Base-by-base conservation (phyloP, 2,888 invertebrate species). In the Leucophenga montana region DNA sequence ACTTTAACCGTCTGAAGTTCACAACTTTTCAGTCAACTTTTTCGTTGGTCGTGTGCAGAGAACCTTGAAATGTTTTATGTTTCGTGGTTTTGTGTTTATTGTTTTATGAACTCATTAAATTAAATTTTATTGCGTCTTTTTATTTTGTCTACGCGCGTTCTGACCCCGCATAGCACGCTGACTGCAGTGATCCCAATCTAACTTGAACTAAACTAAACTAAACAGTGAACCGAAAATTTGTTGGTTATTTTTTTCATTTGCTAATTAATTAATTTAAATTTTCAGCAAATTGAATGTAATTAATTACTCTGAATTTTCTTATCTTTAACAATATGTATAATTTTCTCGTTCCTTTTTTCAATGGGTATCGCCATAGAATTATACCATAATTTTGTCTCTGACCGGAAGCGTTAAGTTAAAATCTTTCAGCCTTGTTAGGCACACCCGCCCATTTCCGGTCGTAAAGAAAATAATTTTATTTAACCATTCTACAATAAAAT, bases 201-300 rank as follows among this genome's bases (percentile, higher is more conserved):
- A 67, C 68, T 64, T 68, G 70, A 75, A 71, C 68, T 71, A 67
- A n/a, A 71, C 68, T 71, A 67, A n/a, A 11, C 4, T n/a, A 8
- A n/a, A 18, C 50, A 16, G 50, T 18, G 50, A 50, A 50, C 13
- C n/a, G n/a, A 50, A 50, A n/a, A 62, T 68, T 57, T 69, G 57
- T 56, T 71, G 16, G 54, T 71, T 74, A 76, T 76, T n/a, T 64
- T 46, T 48, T 48, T 46, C 14, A 50, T 71, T 75, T 76, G 81
- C 77, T 82, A 82, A 82, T 82, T 82, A 82, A 82, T 82, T 82
- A 83, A 80, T 80, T 78, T 65, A 80, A 79, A 73, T 77, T 78
- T 76, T 75, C 78, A 69, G 61, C 74, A 54, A 54, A 66, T 53
- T 66, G 39, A 9, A 20, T 57, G 3, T 74, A 82, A 82, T 82